These are phyloP conservation scores for Microctonus hyperodae DNA, from an alignment of 2,888 invertebrate genomes.

Conservation along the genomic window DNA sequence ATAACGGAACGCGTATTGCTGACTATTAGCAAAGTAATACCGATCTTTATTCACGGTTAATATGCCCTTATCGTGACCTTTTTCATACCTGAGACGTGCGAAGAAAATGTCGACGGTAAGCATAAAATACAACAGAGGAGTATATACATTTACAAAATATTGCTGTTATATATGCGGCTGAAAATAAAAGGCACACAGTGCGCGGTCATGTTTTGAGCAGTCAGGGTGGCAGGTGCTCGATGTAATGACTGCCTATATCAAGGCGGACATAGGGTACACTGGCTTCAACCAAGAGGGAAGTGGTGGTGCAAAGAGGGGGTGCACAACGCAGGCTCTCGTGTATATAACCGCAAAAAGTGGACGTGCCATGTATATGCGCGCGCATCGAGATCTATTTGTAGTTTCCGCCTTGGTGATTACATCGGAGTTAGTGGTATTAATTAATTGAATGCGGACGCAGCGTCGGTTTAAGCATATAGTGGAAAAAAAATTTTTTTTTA, in stretches of 20 bases:
- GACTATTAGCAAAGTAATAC: slow-evolving; percentile 3
- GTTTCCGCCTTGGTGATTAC: slow-evolving; percentile 47
- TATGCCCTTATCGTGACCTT: slow-evolving; percentile 35
- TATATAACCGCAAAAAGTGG: slow-evolving; percentile 43
- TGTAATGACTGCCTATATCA: slow-evolving; percentile 57
- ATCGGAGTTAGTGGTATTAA: slow-evolving; percentile 50
- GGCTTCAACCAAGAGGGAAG: background rate
- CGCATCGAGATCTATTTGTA: slow-evolving; percentile 51
- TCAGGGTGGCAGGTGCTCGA: slow-evolving; percentile 58
- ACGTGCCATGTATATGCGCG: slow-evolving; percentile 14
- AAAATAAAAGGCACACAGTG: slow-evolving; percentile 35
- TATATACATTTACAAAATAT: background rate
- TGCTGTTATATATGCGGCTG: slow-evolving; percentile 11
- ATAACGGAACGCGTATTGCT: background rate
- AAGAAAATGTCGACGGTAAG: slow-evolving; percentile 14
- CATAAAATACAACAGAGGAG: background rate
- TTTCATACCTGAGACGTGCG: background rate
- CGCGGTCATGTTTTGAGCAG: slow-evolving; percentile 46
- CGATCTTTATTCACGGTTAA: slow-evolving; percentile 30
- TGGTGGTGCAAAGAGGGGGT: slow-evolving; percentile 23
- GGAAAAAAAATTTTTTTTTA: slow-evolving; percentile 7
- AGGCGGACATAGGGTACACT: slow-evolving; percentile 35
- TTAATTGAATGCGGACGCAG: slow-evolving; percentile 54
- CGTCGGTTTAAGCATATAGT: slow-evolving; percentile 33
- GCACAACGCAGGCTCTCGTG: slow-evolving; percentile 1